These are phyloP conservation scores for Philereme transversata DNA, from an alignment of 2,888 invertebrate species.

Conservation along the genomic window DNA sequence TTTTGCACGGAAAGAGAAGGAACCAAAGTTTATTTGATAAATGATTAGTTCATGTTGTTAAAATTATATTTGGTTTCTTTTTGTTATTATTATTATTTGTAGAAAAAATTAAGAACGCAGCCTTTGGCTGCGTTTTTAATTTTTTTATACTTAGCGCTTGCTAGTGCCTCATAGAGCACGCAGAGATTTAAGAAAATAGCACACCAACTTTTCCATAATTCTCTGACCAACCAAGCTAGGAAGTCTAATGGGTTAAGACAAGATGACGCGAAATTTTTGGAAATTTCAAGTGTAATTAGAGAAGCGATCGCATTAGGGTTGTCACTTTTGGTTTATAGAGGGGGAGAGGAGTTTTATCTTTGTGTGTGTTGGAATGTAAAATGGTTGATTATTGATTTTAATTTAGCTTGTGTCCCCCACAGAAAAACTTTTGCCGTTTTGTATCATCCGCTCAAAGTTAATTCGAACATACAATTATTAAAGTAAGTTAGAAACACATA, in stretches of 20 bases:
- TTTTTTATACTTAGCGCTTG: no score
- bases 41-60: no score
- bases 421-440: background rate
- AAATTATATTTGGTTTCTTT: no score
- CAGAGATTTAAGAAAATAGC: background rate
- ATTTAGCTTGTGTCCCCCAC: slow-evolving; percentile 2
- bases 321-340: slow-evolving; percentile 77
- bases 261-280: slow-evolving; percentile 68
- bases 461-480: no score
- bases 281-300: slow-evolving; percentile 78
- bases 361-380: slow-evolving; percentile 28
- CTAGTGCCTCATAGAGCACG: no score
- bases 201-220: slow-evolving; percentile 8
- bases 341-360: slow-evolving; percentile 47
- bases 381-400: slow-evolving; percentile 26
- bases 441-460: no score
- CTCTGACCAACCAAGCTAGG: slow-evolving; percentile 46
- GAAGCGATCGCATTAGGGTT: slow-evolving; percentile 73
- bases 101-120: no score
- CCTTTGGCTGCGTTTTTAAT: no score
- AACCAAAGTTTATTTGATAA: no score
- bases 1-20: no score
- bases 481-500: no score
- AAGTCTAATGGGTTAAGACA: slow-evolving; percentile 78
- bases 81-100: no score